Percentiles rank a stretch among this genome's conserved stretches.
Conservation (phyloP, 2,888 invertebrate genomes). For the Aphodius granarius region DNA sequence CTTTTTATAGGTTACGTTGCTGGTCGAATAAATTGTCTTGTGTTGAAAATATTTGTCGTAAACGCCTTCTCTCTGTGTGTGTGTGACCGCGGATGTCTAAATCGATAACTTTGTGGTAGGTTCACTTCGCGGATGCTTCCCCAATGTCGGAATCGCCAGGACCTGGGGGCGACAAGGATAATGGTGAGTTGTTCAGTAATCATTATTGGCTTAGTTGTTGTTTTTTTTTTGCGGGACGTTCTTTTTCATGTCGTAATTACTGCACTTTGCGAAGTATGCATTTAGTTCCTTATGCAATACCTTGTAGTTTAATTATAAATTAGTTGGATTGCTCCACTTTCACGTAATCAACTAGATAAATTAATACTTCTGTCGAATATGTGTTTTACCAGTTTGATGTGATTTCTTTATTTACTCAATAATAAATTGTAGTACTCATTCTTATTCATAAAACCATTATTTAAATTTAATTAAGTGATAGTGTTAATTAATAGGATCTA, state of each 20-base stretch:
- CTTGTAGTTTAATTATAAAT: not conserved
- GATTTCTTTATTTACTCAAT: too few species aligned
- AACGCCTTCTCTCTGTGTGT: slow-evolving; percentile 1
- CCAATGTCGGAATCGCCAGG: slow-evolving; percentile 56
- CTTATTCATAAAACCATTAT: too few species aligned
- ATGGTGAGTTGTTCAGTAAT: slow-evolving; percentile 41
- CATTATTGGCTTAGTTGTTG: not conserved
- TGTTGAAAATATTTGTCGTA: slow-evolving; percentile 1
- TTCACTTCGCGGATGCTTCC: slow-evolving; percentile 67
- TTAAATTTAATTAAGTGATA: too few species aligned
- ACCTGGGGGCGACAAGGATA: slow-evolving; percentile 41
- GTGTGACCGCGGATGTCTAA: slow-evolving; percentile 21
- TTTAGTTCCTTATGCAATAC: not conserved
- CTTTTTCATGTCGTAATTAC: not conserved
- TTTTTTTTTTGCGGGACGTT: not conserved
- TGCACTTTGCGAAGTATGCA: not conserved
- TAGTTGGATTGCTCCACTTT: not conserved
- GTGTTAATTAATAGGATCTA: too few species aligned
- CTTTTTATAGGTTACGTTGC: slow-evolving; percentile 13
- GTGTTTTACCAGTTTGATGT: too few species aligned
- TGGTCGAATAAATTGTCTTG: not conserved
- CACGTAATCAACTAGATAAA: not conserved
- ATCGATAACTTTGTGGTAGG: slow-evolving; percentile 56
- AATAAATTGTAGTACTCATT: too few species aligned
- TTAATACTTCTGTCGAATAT: too few species aligned